Evolutionary conservation across 2,888 invertebrate genomes (phyloP).

Genomic region (Apodemia mormo): DNA sequence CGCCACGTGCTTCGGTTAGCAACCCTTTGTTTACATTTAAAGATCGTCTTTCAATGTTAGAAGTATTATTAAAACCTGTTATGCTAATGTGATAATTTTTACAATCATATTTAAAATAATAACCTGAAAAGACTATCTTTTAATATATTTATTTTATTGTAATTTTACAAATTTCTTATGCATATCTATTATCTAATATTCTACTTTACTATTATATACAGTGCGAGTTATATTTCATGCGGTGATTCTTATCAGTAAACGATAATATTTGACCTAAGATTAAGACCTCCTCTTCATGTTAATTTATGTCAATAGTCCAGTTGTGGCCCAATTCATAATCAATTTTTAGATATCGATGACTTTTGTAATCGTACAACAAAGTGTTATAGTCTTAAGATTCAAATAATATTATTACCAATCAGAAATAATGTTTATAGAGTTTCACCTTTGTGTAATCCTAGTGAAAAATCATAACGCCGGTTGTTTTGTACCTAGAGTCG

Average conservation of each 20-base stretch:
- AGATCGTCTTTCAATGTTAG: not conserved
- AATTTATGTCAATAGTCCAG: not conserved
- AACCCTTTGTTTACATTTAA: conserved; percentile 24
- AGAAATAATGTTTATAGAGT: too few species aligned
- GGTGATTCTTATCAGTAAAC: not conserved
- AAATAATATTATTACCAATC: too few species aligned
- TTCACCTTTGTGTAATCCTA: too few species aligned
- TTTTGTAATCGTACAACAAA: not conserved
- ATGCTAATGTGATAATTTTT: not conserved
- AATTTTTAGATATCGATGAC: too few species aligned
- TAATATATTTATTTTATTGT: not conserved
- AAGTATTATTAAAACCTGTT: not conserved
- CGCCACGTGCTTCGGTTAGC: conserved; percentile 46
- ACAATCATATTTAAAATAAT: not conserved
- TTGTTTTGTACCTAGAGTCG: too few species aligned
- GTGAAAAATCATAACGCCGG: too few species aligned
- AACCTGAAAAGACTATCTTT: not conserved
- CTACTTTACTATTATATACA: conserved; percentile 6
- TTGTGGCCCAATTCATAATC: not conserved
- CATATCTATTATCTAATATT: too few species aligned
- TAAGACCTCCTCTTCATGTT: not conserved
- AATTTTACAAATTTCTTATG: not conserved
- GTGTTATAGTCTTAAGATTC: not conserved
- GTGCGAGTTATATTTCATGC: not conserved
- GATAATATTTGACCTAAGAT: conserved; percentile 9